phyloP scores from a whole-genome alignment of 2,888 invertebrate genomes.

The Rosalia funebris region DNA sequence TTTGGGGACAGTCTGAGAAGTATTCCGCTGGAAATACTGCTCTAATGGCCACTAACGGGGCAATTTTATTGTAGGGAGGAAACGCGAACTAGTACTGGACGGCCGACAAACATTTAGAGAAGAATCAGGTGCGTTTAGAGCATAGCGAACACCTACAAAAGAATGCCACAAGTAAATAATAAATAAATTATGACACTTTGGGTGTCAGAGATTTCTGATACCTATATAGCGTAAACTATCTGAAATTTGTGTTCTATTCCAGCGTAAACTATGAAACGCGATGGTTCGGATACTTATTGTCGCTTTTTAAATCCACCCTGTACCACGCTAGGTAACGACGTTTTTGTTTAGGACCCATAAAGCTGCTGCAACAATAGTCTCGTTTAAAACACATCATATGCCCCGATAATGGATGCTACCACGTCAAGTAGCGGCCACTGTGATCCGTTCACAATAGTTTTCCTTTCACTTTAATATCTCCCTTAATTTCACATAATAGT shows the following conservation, averaged over 20 bases:
- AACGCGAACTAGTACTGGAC: not conserved
- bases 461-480: not conserved
- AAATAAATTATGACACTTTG: no score
- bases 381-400: constrained; percentile 56
- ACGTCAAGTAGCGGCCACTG: constrained; percentile 48
- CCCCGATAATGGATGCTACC: constrained; percentile 57
- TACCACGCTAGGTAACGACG: constrained; percentile 52
- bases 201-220: no score
- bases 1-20: constrained; percentile 30
- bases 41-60: constrained; percentile 19
- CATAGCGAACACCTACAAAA: no score
- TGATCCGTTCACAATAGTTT: constrained; percentile 49
- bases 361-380: constrained; percentile 55
- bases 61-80: not conserved
- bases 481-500: no score
- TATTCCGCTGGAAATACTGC: constrained; percentile 21
- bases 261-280: no score
- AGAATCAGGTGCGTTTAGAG: not conserved
- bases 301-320: constrained; percentile 30
- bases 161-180: no score
- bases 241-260: no score
- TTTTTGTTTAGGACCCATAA: constrained; percentile 62
- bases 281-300: no score
- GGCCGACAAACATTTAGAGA: not conserved
- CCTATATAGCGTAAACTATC: no score